Base-by-base conservation (phyloP, 2,113 vertebrate species). In the Indri indri region DNA sequence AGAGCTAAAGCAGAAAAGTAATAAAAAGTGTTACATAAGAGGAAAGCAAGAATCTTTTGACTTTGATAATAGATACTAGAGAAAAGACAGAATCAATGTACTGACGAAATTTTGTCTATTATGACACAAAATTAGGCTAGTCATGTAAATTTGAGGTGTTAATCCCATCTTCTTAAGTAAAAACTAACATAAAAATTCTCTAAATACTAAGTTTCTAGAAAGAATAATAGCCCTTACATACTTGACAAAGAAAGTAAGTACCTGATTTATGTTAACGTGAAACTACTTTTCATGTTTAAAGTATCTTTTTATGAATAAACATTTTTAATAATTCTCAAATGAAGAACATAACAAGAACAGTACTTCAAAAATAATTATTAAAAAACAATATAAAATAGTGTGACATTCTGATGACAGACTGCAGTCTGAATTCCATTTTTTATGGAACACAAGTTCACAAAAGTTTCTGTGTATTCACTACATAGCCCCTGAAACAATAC, bases 201-300 rank as follows among this genome's bases (percentile, higher is more conserved):
- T 79, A 71, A 97, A 47, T 20, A 68, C 34, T 81, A 66, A 59
- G 6, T 63, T 84, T 96, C 65, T 92, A 37, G 47, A 92, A 84
- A 84, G 11, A 95, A 90, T 61, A 65, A 34, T 47, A 79, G 25
- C 25, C 20, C 77, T 96, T 54, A 77, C 65, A 88, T 84, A 42
- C 52, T 40, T 77, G 14, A 81, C 16, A 86, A 86, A 63, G 73
- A 83, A 84, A 17, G 14, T 37, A 61, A 61, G 59, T 82, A 87
- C 16, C 25, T 42, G 32, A 16, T 85, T 45, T 92, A 23, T 79
- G 34, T 91, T 88, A 77, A 91, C 71, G 22, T 57, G 12, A 93
- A 93, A 91, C 30, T 70, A 86, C 74, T 91, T 77, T 91, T 97
- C 61, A 91, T 42, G 61, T 65, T 54, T 81, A 96, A 47, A 90